Conservation (phyloP, 2,888 invertebrate genomes). For the Drosophila differens region DNA sequence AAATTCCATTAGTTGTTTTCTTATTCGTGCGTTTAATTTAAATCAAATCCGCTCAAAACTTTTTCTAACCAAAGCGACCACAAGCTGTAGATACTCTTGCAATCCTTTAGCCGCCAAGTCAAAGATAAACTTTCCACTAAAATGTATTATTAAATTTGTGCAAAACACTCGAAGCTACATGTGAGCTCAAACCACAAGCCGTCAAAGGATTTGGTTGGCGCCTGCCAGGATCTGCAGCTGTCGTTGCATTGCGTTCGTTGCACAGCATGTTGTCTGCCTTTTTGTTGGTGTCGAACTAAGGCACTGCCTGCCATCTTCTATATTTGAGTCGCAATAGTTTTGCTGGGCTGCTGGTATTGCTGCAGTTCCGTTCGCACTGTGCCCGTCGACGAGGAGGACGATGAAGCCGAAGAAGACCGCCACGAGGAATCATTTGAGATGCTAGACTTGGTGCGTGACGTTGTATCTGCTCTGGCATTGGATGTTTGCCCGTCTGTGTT, state of each 20-base stretch:
- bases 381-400: slow-evolving; percentile 83
- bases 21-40: slow-evolving; percentile 21
- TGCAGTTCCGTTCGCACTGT: slow-evolving; percentile 85
- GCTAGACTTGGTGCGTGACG: slow-evolving; percentile 64
- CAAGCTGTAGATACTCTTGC: slow-evolving; percentile 24
- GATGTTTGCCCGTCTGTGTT: slow-evolving; percentile 22
- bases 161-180: slow-evolving; percentile 46
- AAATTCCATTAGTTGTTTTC: slow-evolving; percentile 18
- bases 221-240: slow-evolving; percentile 15
- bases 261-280: slow-evolving; percentile 39
- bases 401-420: slow-evolving; percentile 48
- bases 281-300: slow-evolving; percentile 37
- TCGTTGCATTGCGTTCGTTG: slow-evolving; percentile 55
- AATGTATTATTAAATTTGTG: slow-evolving; percentile 79
- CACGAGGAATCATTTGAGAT: slow-evolving; percentile 64
- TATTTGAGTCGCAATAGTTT: slow-evolving; percentile 71
- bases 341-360: slow-evolving; percentile 61
- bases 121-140: slow-evolving; percentile 72
- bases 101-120: slow-evolving; percentile 34
- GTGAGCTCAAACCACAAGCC: slow-evolving; percentile 21
- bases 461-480: slow-evolving; percentile 25
- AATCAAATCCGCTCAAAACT: slow-evolving; percentile 33
- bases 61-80: slow-evolving; percentile 35
- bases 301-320: slow-evolving; percentile 41
- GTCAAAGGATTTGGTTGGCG: slow-evolving; percentile 47